Percentiles rank a stretch among this genome's conserved stretches.
Evolutionary conservation across 2,888 invertebrate species (phyloP).

Genomic region (Antitype chi): DNA sequence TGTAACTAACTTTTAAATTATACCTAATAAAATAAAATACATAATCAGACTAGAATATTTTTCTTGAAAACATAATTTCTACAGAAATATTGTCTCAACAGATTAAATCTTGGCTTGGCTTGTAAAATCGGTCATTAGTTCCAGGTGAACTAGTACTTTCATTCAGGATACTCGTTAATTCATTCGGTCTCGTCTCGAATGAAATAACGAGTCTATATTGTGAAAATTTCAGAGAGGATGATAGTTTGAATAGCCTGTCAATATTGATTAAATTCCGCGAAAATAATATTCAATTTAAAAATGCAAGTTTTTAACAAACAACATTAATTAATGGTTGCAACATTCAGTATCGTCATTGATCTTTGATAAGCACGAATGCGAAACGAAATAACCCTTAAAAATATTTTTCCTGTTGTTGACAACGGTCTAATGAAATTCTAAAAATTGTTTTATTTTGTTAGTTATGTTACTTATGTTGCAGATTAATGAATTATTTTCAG

Average conservation of each 20-base stretch:
- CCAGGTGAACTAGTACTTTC: neutral
- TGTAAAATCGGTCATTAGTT: no score
- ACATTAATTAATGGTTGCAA: conserved; percentile 11
- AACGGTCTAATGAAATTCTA: conserved; percentile 3
- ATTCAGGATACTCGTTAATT: neutral
- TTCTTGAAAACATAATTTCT: no score
- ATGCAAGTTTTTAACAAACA: neutral
- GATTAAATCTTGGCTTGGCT: neutral
- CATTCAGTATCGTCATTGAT: neutral
- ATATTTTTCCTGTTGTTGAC: conserved; percentile 18
- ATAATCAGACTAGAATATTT: neutral
- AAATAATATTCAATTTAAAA: no score
- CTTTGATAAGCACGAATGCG: conserved; percentile 15
- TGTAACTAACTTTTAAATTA: no score
- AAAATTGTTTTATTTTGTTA: neutral
- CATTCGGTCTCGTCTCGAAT: conserved; percentile 16
- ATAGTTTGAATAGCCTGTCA: neutral
- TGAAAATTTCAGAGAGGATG: neutral
- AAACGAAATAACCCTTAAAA: conserved; percentile 18
- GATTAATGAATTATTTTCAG: neutral
- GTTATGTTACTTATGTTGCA: conserved; percentile 2
- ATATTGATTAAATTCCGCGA: neutral
- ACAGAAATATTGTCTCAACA: no score
- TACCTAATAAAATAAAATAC: neutral
- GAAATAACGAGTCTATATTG: neutral